Conservation (phyloP, 2,113 vertebrate species). For the Danio rerio region DNA sequence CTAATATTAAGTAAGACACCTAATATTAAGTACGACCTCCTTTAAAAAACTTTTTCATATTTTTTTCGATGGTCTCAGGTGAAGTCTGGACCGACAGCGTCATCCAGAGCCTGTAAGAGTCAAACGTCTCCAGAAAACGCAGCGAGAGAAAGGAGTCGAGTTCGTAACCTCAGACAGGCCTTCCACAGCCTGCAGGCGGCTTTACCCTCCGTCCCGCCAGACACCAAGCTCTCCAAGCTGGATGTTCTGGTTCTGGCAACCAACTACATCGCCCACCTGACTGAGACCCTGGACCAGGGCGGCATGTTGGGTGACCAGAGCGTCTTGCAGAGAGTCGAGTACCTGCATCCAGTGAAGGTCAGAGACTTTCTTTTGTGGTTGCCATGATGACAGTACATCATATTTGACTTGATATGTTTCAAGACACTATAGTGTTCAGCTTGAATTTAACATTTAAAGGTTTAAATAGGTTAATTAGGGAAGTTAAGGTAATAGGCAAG, state of each 20-base stretch:
- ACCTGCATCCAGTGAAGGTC: slow-evolving; percentile 86
- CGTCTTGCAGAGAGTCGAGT: slow-evolving; percentile 68
- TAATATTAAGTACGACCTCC: too few relatives aligned
- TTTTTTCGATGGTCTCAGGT: slow-evolving; percentile 8
- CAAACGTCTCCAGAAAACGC: slow-evolving; percentile 79
- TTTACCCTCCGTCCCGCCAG: slow-evolving; percentile 81
- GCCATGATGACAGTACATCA: too few relatives aligned
- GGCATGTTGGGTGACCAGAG: slow-evolving; percentile 53
- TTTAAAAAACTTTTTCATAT: not conserved
- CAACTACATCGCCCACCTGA: slow-evolving; percentile 87
- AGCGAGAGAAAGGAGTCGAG: slow-evolving; percentile 79
- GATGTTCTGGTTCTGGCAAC: slow-evolving; percentile 86
- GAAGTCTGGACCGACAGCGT: slow-evolving; percentile 38
- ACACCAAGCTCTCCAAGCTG: slow-evolving; percentile 89
- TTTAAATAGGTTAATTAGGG: too few relatives aligned
- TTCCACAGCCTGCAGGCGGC: slow-evolving; percentile 86
- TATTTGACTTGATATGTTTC: too few relatives aligned
- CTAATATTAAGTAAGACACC: too few relatives aligned
- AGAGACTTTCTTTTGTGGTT: not conserved
- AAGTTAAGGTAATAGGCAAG: too few relatives aligned
- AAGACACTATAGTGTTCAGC: too few relatives aligned
- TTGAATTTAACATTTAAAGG: too few relatives aligned
- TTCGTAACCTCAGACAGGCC: slow-evolving; percentile 82
- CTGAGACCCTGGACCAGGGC: slow-evolving; percentile 77
- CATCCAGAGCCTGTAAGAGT: slow-evolving; percentile 48